Conservation (phyloP, 2,888 invertebrate genomes). For the Drosophila stalkeri region DNA sequence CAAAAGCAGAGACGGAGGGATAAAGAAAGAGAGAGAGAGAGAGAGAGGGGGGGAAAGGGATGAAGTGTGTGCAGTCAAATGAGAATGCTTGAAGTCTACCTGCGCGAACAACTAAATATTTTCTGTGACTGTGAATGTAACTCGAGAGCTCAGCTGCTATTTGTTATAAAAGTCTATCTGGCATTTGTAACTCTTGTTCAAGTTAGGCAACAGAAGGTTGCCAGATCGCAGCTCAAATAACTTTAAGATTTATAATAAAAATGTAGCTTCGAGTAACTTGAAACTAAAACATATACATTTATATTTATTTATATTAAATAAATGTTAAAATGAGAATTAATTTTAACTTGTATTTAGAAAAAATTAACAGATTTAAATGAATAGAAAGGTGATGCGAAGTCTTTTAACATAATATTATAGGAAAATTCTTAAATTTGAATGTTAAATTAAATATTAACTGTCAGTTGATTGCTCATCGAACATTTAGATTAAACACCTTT, state of each 20-base stretch:
- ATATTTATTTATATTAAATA: neutral
- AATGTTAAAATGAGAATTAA: neutral
- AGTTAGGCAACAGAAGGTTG: slow-evolving; percentile 19
- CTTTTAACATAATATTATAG: neutral
- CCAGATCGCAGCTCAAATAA: slow-evolving; percentile 14
- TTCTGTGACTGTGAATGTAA: slow-evolving; percentile 33
- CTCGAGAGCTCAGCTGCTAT: slow-evolving; percentile 16
- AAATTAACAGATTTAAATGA: neutral
- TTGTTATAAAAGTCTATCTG: slow-evolving; percentile 13
- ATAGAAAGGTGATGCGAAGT: neutral
- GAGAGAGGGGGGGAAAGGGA: too few species aligned
- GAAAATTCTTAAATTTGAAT: neutral
- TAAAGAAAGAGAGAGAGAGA: neutral
- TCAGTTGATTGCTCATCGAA: neutral
- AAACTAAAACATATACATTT: neutral
- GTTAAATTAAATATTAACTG: neutral
- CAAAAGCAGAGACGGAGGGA: neutral
- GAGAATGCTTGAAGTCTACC: slow-evolving; percentile 36
- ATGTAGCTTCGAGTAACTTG: neutral
- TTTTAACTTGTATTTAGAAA: neutral
- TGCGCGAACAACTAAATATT: slow-evolving; percentile 22
- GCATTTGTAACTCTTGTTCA: slow-evolving; percentile 7
- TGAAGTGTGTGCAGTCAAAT: slow-evolving; percentile 17
- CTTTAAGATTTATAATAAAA: neutral
- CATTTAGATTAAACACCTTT: neutral